Evolutionary conservation across 2,113 vertebrate species (phyloP), one percentile per base, ranked within the genome.

Genomic region (Brachyhypopomus occidentalis): DNA sequence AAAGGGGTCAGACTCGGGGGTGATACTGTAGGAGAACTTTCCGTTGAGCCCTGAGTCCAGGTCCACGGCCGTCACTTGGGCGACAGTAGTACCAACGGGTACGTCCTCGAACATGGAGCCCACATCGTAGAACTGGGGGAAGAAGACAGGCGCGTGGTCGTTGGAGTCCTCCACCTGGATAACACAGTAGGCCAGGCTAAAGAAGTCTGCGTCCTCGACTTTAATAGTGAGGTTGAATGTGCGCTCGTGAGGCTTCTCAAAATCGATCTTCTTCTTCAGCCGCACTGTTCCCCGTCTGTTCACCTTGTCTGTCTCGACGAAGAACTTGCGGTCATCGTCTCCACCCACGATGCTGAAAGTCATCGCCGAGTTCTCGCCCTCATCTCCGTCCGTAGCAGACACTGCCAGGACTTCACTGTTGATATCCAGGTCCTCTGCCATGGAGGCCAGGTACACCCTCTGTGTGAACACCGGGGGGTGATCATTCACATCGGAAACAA

Each of bases 101-200:
- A 91, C 88, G 0, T 97, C 94, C 78, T 97, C 96, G 0, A 85
- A 92, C 89, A 96, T 83, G 0, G 94, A 80, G 2, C 92, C 79
- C 0, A 93, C 92, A 86, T 96, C 94, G 12, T 95, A 96, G 87
- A 94, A 94, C 56, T 95, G 93, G 1, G 95, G 95, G 36, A 94
- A 89, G 85, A 97, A 97, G 17, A 95, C 87, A 0, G 96, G 96
- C 17, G 93, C 86, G 0, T 96, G 94, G 82, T 97, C 96, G 6
- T 97, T 97, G 23, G 92, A 89, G 78, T 97, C 96, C 20, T 95
- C 94, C 75, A 97, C 95, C 66, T 96, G 95, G 67, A 97, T 89
- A 6, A 96, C 90, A 0, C 95, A 96, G 85, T 94, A 87, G 62
- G 94, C 66, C 0, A 94, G 78, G 84, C 91, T 94, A 86, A 92